Evolutionary conservation across 2,797 vertebrate genomes (phyloP), one percentile per base, ranked within the genome.

Genomic region (Poeciliopsis turneri): DNA sequence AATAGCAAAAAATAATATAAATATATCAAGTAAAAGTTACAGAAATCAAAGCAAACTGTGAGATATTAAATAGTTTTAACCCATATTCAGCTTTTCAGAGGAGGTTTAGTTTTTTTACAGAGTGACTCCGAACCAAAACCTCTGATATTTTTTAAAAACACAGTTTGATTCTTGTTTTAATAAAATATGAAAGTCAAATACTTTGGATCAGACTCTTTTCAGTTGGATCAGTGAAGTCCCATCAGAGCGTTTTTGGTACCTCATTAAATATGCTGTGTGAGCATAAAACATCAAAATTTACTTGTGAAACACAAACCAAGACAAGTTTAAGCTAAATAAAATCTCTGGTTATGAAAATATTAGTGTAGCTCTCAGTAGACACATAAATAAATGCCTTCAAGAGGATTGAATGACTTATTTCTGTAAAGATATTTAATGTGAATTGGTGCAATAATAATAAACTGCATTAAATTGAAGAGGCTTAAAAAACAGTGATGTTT

Each of bases 151-250:
- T 33, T 43, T 1, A 30, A 30, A 55, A 45, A 64, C 23, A 43
- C 28, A 12, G 46, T 74, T 79, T 74, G 16, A 49, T 66, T n/a
- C 4, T 53, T 78, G 12, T 43, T 70, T 78, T 7, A 71, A 71
- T 61, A 78, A 77, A 78, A 70, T 1, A 70, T 75, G 33, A 69
- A 43, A 61, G 72, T 69, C 25, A 75, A 74, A 69, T n/a, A 61
- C 1, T 39, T 66, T 23, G n/a, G 39, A 30, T 59, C n/a, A 49
- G 72, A 64, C 0, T 47, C 41, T 77, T 33, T 47, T 57, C 25
- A 72, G 70, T 18, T 9, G 33, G 30, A 61, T 15, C 53, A 76
- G 20, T 18, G 33, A 45, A 72, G 30, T 36, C 33, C 61, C 64
- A 68, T 25, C 64, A 68, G 18, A 66, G 61, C 9, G 2, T 41